These are phyloP conservation scores for Hypotaenidia philippensis DNA, from an alignment of 2,797 vertebrate genomes.

Conservation along the genomic window DNA sequence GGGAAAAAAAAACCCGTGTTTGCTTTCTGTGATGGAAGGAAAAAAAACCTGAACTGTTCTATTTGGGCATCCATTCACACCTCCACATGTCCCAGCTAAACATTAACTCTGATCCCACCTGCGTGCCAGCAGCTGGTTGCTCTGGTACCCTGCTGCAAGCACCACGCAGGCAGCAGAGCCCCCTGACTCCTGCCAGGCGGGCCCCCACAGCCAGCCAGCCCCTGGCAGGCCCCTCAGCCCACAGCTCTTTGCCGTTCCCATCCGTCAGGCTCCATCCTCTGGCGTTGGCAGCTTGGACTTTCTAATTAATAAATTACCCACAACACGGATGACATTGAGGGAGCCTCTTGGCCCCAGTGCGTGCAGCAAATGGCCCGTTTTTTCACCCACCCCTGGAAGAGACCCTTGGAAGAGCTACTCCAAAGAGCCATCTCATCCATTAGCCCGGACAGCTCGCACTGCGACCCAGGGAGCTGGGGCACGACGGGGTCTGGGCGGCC, in stretches of 20 bases:
- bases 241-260: fast-evolving
- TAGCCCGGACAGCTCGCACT: too few species aligned
- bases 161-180: fast-evolving
- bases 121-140: neutral
- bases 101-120: neutral
- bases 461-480: too few species aligned
- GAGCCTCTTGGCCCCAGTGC: neutral
- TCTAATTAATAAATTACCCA: neutral
- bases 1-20: neutral
- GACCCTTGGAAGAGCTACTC: too few species aligned
- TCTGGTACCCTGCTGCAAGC: neutral
- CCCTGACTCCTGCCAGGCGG: fast-evolving
- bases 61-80: neutral
- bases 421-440: too few species aligned
- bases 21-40: neutral
- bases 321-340: fast-evolving
- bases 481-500: too few species aligned
- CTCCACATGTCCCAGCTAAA: neutral
- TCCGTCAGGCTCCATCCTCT: neutral
- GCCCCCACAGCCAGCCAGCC: neutral
- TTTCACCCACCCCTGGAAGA: too few species aligned
- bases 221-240: neutral
- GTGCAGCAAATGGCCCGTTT: too few species aligned
- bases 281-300: fast-evolving
- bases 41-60: fast-evolving